phyloP scores from a whole-genome alignment of 2,888 invertebrate species.

The Autographa gamma region DNA sequence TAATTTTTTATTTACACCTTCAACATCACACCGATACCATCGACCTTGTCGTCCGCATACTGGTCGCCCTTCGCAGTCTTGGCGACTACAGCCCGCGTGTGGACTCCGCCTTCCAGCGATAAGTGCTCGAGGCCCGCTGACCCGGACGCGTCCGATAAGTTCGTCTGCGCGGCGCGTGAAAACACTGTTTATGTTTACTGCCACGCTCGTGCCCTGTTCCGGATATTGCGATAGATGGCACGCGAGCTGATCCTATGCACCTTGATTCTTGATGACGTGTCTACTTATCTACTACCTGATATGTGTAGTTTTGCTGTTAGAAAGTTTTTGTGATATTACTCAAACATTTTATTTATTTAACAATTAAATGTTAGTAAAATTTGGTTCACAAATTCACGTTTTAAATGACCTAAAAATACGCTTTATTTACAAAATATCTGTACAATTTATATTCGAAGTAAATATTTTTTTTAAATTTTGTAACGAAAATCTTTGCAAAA shows the following conservation, averaged over 20 bases:
- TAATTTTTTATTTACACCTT: no score
- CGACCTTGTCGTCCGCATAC: no score
- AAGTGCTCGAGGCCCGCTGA: slow-evolving; percentile 63
- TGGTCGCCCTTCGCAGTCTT: neutral
- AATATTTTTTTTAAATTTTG: no score
- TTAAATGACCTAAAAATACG: no score
- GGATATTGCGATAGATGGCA: slow-evolving; percentile 45
- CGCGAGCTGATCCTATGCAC: slow-evolving; percentile 35
- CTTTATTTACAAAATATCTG: no score
- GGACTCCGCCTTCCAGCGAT: slow-evolving; percentile 47
- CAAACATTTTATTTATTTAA: no score
- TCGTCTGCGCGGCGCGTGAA: slow-evolving; percentile 79
- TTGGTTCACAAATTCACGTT: no score
- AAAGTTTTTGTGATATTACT: neutral
- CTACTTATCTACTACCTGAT: neutral
- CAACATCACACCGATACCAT: no score
- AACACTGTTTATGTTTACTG: slow-evolving; percentile 71
- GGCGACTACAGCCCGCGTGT: slow-evolving; percentile 23
- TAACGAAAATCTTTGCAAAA: no score
- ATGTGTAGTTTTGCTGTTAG: neutral
- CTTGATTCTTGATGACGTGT: slow-evolving; percentile 12
- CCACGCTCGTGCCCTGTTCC: slow-evolving; percentile 65
- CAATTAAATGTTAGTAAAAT: no score
- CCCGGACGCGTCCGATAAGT: slow-evolving; percentile 80
- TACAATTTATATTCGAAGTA: no score